These are phyloP conservation scores for Platichthys flesus DNA, from an alignment of 2,113 vertebrate genomes.

Conservation along the genomic window DNA sequence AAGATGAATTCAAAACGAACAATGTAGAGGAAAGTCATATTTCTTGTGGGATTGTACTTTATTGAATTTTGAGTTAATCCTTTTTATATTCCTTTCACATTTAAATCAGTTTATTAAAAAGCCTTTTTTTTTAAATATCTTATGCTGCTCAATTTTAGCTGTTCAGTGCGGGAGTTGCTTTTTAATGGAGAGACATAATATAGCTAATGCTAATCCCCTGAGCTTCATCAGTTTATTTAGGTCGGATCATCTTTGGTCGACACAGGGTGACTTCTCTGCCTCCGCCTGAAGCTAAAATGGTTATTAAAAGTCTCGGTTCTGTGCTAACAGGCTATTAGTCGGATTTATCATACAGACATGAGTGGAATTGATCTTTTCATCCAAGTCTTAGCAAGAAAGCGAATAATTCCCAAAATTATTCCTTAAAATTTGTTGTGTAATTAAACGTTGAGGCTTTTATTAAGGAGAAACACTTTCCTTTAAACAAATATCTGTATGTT, in stretches of 20 bases:
- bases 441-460: neutral
- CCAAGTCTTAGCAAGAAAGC: too few relatives aligned
- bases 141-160: slow-evolving; percentile 45
- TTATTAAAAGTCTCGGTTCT: too few relatives aligned
- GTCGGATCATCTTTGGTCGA: slow-evolving; percentile 12
- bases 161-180: slow-evolving; percentile 36
- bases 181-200: slow-evolving; percentile 20
- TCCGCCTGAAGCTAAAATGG: neutral
- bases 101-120: slow-evolving; percentile 34
- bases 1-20: slow-evolving; percentile 54
- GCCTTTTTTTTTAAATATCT: slow-evolving; percentile 14
- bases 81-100: slow-evolving; percentile 33
- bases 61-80: slow-evolving; percentile 24
- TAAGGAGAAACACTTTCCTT: too few relatives aligned
- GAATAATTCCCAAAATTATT: too few relatives aligned
- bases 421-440: neutral
- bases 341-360: too few relatives aligned
- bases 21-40: slow-evolving; percentile 38
- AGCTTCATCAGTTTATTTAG: slow-evolving; percentile 37
- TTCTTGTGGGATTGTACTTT: slow-evolving; percentile 42
- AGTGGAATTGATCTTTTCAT: too few relatives aligned
- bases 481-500: too few relatives aligned
- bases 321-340: too few relatives aligned
- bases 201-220: slow-evolving; percentile 33
- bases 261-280: slow-evolving; percentile 20